phyloP scores from a whole-genome alignment of 1,140 invertebrate species.

The Lucilia cuprina region DNA sequence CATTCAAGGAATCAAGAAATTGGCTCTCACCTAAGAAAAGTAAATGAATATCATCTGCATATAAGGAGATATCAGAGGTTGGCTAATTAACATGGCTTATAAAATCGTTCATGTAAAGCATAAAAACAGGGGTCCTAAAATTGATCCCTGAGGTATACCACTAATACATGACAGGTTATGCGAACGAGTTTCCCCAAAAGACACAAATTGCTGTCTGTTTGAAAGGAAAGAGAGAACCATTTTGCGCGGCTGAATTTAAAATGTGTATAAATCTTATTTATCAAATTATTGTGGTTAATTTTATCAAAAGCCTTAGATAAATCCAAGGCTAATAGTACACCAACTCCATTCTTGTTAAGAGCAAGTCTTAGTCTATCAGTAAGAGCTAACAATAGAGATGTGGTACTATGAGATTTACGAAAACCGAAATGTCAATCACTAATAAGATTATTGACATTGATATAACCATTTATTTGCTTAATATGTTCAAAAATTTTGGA shows the following conservation, averaged over 20 bases:
- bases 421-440: background rate
- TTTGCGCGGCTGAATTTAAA: background rate
- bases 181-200: background rate
- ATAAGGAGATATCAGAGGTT: background rate
- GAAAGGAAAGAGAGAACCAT: background rate
- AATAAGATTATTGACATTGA: background rate
- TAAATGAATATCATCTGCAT: background rate
- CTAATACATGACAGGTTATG: background rate
- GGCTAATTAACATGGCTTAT: background rate
- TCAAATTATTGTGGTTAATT: background rate
- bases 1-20: background rate
- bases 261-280: background rate
- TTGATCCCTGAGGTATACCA: background rate
- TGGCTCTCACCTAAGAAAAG: background rate
- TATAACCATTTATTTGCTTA: background rate
- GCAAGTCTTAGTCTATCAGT: background rate
- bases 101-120: background rate
- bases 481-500: background rate
- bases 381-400: background rate
- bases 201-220: background rate
- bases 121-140: background rate
- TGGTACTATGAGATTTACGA: background rate
- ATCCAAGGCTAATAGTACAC: background rate
- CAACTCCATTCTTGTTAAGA: background rate
- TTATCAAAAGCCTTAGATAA: background rate